phyloP scores from a whole-genome alignment of 2,888 invertebrate species.

The Lydus trimaculatus region DNA sequence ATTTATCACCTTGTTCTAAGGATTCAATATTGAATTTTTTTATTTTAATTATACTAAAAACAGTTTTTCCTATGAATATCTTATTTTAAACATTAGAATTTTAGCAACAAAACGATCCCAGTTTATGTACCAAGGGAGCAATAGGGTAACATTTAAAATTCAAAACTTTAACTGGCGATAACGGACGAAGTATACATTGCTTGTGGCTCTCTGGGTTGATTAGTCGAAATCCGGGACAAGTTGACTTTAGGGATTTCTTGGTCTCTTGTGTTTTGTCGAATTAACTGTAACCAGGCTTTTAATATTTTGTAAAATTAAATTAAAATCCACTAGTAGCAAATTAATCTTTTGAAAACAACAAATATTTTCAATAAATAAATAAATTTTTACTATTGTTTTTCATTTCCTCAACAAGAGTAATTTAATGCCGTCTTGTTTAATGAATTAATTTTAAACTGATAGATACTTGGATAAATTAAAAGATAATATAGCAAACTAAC shows the following conservation, averaged over 20 bases:
- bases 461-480: background rate
- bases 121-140: conserved; percentile 29
- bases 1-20: background rate
- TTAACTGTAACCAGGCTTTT: conserved; percentile 33
- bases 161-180: conserved; percentile 38
- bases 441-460: conserved; percentile 8
- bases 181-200: conserved; percentile 29
- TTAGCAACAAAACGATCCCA: conserved; percentile 17
- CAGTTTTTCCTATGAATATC: conserved; percentile 15
- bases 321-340: conserved; percentile 22
- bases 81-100: conserved; percentile 21
- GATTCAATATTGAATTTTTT: background rate
- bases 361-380: background rate
- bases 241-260: conserved; percentile 28
- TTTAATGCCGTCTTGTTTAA: background rate
- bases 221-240: conserved; percentile 36
- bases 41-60: background rate
- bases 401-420: background rate
- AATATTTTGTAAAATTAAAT: conserved; percentile 31
- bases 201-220: conserved; percentile 33
- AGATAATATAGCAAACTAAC: background rate
- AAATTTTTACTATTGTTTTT: background rate
- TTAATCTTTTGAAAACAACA: background rate
- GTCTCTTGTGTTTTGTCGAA: conserved; percentile 34
- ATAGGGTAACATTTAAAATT: conserved; percentile 37